A percentile compares a stretch with the other conserved stretches of the same genome.
These are phyloP conservation scores for Aptenodytes forsteri DNA, from an alignment of 2,113 vertebrate species.

Conservation along the genomic window DNA sequence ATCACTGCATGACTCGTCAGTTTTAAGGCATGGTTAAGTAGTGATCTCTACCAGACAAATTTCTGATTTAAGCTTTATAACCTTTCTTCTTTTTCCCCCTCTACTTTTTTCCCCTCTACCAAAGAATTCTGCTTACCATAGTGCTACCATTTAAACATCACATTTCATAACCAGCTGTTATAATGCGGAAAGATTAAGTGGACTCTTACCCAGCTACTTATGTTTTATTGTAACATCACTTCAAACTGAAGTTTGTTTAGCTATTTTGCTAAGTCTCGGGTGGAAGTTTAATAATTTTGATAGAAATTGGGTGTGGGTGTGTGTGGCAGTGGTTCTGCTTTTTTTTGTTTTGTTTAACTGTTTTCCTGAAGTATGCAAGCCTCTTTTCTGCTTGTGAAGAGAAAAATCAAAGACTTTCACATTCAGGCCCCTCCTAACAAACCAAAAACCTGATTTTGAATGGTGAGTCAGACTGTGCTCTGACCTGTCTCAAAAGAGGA, in stretches of 20 bases:
- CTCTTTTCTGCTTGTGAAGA: not conserved
- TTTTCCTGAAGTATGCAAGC: not conserved
- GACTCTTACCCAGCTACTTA: not conserved
- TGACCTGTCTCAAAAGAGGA: not conserved
- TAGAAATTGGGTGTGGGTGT: not conserved
- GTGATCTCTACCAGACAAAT: not conserved
- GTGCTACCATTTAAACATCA: not conserved
- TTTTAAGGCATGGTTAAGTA: not conserved
- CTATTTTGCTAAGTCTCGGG: not conserved
- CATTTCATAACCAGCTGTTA: not conserved
- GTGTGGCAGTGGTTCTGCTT: not conserved
- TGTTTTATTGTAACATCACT: not conserved
- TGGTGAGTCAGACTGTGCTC: not conserved
- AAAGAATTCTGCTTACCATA: not conserved
- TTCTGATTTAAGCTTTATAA: not conserved
- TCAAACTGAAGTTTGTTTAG: not conserved
- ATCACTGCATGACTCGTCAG: not conserved
- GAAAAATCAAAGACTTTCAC: not conserved
- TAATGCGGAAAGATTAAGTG: rapidly evolving
- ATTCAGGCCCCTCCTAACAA: not conserved
- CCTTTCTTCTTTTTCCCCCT: not conserved
- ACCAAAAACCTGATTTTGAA: not conserved
- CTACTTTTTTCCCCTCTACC: not conserved
- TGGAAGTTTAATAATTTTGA: not conserved
- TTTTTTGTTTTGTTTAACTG: not conserved